These are phyloP conservation scores for Heterodera filipjevi DNA, from an alignment of 2,888 invertebrate species.

Conservation along the genomic window DNA sequence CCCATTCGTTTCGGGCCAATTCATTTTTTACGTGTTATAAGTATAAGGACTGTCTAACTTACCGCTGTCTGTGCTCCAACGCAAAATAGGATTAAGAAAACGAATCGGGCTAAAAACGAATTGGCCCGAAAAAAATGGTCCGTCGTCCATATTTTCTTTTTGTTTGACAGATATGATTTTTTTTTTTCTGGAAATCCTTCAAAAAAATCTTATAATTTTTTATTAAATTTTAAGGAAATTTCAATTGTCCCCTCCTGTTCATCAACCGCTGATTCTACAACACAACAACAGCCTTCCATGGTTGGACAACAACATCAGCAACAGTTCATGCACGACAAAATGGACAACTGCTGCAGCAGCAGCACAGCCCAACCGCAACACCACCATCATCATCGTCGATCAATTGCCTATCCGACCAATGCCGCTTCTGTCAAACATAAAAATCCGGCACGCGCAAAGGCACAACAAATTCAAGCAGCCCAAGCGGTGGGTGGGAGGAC, in stretches of 20 bases:
- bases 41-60: too few species aligned
- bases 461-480: conserved; percentile 16
- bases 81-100: too few species aligned
- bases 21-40: too few species aligned
- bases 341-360: not conserved
- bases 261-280: not conserved
- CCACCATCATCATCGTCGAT: not conserved
- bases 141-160: not conserved
- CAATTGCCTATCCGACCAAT: not conserved
- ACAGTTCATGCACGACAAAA: conserved; percentile 5
- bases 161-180: too few species aligned
- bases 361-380: not conserved
- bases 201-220: too few species aligned
- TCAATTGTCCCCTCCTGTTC: not conserved
- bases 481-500: conserved; percentile 8
- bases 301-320: conserved; percentile 21
- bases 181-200: too few species aligned
- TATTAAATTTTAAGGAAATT: too few species aligned
- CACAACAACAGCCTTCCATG: not conserved
- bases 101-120: too few species aligned
- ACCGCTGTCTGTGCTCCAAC: too few species aligned
- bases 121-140: not conserved
- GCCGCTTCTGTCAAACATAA: not conserved
- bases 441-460: conserved; percentile 9
- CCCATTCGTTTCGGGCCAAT: too few species aligned